These are phyloP conservation scores for Forbesichthys agassizii DNA, from an alignment of 2,113 vertebrate species.

Conservation along the genomic window DNA sequence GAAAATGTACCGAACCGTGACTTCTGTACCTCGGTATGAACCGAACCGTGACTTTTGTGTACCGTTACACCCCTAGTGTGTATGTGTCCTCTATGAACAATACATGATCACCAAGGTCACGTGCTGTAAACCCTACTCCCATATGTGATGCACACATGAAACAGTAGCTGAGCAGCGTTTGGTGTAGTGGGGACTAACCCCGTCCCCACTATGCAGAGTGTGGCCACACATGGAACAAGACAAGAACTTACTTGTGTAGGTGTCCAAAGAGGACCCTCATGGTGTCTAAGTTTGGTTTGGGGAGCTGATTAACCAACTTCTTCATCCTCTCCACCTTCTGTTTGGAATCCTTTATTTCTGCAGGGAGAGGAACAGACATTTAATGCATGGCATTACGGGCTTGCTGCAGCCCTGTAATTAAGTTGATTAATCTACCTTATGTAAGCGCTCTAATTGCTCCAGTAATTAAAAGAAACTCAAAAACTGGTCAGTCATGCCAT, in stretches of 20 bases:
- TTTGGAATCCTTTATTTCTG: slow-evolving; percentile 82
- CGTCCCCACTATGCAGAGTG: too few species aligned
- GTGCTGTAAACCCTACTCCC: too few species aligned
- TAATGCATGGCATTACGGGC: slow-evolving; percentile 3
- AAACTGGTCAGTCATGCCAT: slow-evolving; percentile 11
- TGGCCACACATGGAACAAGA: not conserved
- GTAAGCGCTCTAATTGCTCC: slow-evolving; percentile 10
- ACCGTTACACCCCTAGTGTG: too few species aligned
- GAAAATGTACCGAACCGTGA: too few species aligned
- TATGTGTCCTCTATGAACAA: too few species aligned
- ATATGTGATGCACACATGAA: too few species aligned
- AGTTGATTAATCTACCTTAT: slow-evolving; percentile 10
- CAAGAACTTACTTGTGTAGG: slow-evolving; percentile 83
- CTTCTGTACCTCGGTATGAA: too few species aligned
- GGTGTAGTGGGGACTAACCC: too few species aligned
- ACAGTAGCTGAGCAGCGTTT: too few species aligned
- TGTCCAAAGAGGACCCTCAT: slow-evolving; percentile 91
- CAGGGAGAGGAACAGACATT: slow-evolving; percentile 19
- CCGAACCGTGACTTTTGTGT: too few species aligned
- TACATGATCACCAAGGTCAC: too few species aligned
- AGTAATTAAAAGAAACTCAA: slow-evolving; percentile 15
- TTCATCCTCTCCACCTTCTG: slow-evolving; percentile 80
- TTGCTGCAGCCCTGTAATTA: slow-evolving; percentile 1
- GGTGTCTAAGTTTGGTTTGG: slow-evolving; percentile 88
- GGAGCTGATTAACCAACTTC: slow-evolving; percentile 83